These are phyloP conservation scores for Rhea pennata DNA, from an alignment of 2,113 vertebrate species.

Conservation along the genomic window DNA sequence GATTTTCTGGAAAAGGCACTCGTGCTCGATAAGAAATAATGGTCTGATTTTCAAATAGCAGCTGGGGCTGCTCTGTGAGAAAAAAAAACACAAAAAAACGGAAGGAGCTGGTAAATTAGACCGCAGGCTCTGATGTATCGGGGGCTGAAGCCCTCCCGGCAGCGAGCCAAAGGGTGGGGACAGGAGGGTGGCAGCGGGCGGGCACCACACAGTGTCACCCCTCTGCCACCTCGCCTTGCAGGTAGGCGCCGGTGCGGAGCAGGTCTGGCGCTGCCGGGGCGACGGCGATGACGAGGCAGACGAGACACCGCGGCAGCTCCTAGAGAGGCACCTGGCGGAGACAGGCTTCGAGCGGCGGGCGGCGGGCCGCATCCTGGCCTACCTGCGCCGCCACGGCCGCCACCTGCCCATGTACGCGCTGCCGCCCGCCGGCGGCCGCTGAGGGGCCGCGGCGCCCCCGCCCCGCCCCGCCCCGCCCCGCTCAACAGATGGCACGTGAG, in stretches of 20 bases:
- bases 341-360: conserved; percentile 50
- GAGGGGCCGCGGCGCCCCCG: not conserved
- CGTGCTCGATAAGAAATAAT: not conserved
- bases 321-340: conserved; percentile 34
- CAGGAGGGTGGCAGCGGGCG: too few relatives aligned
- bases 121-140: too few relatives aligned
- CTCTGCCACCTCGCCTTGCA: not conserved
- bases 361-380: conserved; percentile 77
- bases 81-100: too few relatives aligned
- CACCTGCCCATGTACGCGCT: conserved; percentile 88
- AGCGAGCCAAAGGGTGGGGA: too few relatives aligned
- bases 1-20: not conserved
- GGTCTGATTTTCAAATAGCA: not conserved
- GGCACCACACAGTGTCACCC: not conserved
- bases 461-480: not conserved
- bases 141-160: too few relatives aligned
- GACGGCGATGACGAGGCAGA: conserved; percentile 51
- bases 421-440: not conserved
- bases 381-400: conserved; percentile 83
- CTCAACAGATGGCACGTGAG: not conserved
- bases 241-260: conserved; percentile 48
- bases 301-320: conserved; percentile 46
- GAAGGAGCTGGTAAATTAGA: too few relatives aligned
- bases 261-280: conserved; percentile 46
- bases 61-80: not conserved